Evolutionary conservation across 1,140 invertebrate species (phyloP), one percentile per base, ranked within the genome.

Genomic region (Drosophila sulfurigaster): DNA sequence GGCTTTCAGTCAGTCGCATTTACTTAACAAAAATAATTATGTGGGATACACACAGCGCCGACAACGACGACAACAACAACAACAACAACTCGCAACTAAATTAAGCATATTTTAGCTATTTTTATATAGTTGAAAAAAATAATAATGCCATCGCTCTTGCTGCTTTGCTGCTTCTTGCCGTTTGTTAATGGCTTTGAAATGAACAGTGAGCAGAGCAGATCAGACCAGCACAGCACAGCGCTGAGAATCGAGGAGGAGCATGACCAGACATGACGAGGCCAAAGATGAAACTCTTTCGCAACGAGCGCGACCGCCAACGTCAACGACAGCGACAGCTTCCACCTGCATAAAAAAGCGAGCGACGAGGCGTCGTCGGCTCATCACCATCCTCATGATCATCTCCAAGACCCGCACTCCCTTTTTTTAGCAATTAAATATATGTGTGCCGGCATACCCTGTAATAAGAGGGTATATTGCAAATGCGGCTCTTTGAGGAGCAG

Each of bases 151-250:
- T 35, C 38, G 64, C 35, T 10, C 7, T 38, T 6, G 30, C 46
- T 25, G 28, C 30, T 7, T 38, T 52, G 62, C 80, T 82, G 72
- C 82, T 88, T 88, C 83, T 87, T 87, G 73, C 79, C 66, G 69
- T 88, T 87, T 87, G 83, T 87, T 87, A 87, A 88, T 87, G 83
- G 85, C 83, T 89, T 89, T 88, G 85, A 87, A 87, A 86, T 75
- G 66, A 63, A 54, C 81, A 49, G 43, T 48, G 71, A 32, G 15
- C 30, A 35, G 56, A 32, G 38, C 35, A 46, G 35, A 41, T 25
- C 46, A 43, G 51, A 32, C 20, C 30, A 32, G 54, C 16, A 25
- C 35, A 45, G 35, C 20, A 20, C 20, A 25, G 20, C 0, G 20
- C 20, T 25, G 20, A 25, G 3, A 25, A 43, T 20, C 46, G 30